Base-by-base conservation (phyloP, 2,113 vertebrate genomes). In the Amia ocellicauda region DNA sequence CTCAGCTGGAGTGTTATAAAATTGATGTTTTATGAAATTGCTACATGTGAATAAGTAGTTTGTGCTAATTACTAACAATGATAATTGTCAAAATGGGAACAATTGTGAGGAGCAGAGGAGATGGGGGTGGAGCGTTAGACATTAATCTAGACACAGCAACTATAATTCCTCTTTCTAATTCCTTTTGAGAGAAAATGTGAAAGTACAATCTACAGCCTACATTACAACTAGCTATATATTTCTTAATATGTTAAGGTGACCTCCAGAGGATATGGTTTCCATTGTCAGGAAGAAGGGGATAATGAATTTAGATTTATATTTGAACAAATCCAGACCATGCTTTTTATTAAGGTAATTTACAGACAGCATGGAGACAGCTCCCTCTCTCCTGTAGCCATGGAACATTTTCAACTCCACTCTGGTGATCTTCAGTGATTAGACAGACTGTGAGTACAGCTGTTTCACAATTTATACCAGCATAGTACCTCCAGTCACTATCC, bases 21-120 rank as follows among this genome's bases (percentile, higher is more conserved):
- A 19, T n/a, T 7, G 16, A 56, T 19, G 53, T 10, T 9, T 28
- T 56, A 28, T n/a, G 16, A 56, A 36, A 9, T 28, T 28, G n/a
- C 22, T 52, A 22, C 50, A 52, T 20, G 19, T 22, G 9, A 52
- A 22, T 20, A 4, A 20, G 50, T 20, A 19, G 29, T 7, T 29
- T 24, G 22, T 19, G 27, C 53, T 56, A 56, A 56, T 56, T 31
- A n/a, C 53, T 28, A 56, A 28, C 16, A 28, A 29, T 29, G 53
- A 56, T n/a, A n/a, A 28, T 24, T 19, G 53, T 24, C 27, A n/a
- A 29, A 56, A 31, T 31, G 16, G 2, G n/a, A 56, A 5, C n/a
- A 9, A 16, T 19, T 29, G 14, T 31, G 53, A 56, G 29, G 29
- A n/a, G 26, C 17, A 28, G 53, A 28, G 53, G 24, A 16, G 24